phyloP scores from a whole-genome alignment of 1,140 invertebrate species.

The Drosophila lacteicornis region DNA sequence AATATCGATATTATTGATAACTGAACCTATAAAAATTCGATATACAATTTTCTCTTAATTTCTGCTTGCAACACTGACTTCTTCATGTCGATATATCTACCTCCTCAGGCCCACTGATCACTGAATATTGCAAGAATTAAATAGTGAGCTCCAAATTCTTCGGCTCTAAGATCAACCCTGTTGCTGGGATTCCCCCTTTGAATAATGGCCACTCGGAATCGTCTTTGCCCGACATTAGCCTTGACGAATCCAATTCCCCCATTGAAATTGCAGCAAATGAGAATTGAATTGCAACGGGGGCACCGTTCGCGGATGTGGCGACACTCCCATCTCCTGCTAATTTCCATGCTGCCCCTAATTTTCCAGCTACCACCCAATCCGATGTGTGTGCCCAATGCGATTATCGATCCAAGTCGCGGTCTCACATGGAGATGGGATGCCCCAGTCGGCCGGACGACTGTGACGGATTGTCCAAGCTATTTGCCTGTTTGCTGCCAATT shows the following conservation, averaged over 20 bases:
- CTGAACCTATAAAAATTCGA: too few relatives aligned
- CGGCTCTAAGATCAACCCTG: neutral
- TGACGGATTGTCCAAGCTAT: conserved; percentile 36
- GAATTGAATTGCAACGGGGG: conserved; percentile 24
- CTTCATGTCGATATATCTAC: too few relatives aligned
- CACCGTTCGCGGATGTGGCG: conserved; percentile 13
- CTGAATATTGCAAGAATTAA: too few relatives aligned
- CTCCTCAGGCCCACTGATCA: too few relatives aligned
- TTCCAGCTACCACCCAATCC: too few relatives aligned
- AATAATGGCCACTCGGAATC: conserved; percentile 7
- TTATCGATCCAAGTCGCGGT: conserved; percentile 26
- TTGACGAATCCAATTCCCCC: conserved; percentile 22
- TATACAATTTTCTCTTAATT: too few relatives aligned
- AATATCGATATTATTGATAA: too few relatives aligned
- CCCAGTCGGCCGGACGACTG: neutral
- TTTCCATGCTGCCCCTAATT: conserved; percentile 7
- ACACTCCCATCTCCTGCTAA: conserved; percentile 7
- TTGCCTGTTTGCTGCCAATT: conserved; percentile 40
- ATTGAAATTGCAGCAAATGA: conserved; percentile 25
- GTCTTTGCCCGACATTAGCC: neutral
- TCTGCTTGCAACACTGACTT: too few relatives aligned
- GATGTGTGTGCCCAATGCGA: neutral
- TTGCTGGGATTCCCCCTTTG: neutral
- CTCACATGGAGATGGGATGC: neutral
- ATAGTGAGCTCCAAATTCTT: too few relatives aligned